Percentiles rank a stretch among this genome's conserved stretches.
phyloP scores from a whole-genome alignment of 2,113 vertebrate genomes.

The Corythaeola cristata region DNA sequence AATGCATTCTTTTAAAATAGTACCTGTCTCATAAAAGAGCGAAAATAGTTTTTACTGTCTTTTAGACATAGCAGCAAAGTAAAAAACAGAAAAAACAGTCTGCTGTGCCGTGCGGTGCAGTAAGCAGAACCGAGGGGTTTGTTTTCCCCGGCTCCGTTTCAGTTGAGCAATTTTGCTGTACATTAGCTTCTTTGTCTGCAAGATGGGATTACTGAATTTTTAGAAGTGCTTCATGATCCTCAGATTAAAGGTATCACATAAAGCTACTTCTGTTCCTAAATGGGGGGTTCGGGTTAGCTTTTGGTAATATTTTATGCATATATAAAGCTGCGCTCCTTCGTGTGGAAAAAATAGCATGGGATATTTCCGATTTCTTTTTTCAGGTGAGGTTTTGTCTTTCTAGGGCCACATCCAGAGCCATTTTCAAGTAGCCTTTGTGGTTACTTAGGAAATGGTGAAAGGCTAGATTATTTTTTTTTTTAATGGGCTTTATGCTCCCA shows the following conservation, averaged over 20 bases:
- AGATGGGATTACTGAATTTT: not conserved
- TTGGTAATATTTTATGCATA: not conserved
- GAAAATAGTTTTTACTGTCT: not conserved
- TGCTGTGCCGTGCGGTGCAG: not conserved
- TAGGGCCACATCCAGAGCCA: not conserved
- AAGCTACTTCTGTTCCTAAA: not conserved
- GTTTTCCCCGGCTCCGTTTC: not conserved
- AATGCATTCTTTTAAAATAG: not conserved
- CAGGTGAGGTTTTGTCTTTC: not conserved
- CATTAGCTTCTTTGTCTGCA: not conserved
- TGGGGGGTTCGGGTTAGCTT: not conserved
- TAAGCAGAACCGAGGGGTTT: not conserved
- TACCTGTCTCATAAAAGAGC: not conserved
- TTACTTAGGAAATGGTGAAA: not conserved
- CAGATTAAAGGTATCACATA: not conserved
- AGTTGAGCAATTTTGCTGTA: not conserved
- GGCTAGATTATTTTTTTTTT: not conserved
- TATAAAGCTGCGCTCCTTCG: not conserved
- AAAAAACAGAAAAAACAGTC: not conserved
- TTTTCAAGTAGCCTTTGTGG: not conserved
- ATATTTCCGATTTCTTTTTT: not conserved
- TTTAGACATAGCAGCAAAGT: not conserved
- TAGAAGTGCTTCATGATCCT: not conserved
- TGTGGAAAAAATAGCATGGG: not conserved
- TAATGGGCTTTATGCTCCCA: not conserved